These are phyloP conservation scores for Regulus satrapa DNA, from an alignment of 2,113 vertebrate species.

Conservation along the genomic window DNA sequence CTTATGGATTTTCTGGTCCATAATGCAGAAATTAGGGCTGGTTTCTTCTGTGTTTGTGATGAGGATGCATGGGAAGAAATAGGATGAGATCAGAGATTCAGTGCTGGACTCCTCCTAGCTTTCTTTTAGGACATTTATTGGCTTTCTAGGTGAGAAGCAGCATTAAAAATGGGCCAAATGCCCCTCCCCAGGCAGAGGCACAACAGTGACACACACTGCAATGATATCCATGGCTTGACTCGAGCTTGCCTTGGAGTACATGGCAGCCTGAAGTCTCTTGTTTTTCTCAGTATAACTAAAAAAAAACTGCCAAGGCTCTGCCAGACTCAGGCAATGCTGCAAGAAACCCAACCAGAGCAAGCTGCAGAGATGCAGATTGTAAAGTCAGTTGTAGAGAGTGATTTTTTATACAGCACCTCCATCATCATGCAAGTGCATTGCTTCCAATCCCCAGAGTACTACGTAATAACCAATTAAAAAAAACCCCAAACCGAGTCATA, in stretches of 20 bases:
- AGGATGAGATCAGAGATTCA: not conserved
- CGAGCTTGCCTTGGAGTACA: not conserved
- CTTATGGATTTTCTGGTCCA: not conserved
- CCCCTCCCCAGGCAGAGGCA: not conserved
- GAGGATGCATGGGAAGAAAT: accelerated
- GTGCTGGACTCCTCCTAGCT: not conserved
- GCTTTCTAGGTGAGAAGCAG: not conserved
- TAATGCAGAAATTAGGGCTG: not conserved
- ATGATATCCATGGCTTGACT: not conserved
- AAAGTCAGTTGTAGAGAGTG: not conserved
- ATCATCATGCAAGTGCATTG: not conserved
- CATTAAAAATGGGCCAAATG: not conserved
- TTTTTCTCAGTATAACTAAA: not conserved
- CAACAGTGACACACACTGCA: not conserved
- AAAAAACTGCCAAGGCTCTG: not conserved
- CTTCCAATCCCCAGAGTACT: not conserved
- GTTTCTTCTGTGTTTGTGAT: not conserved
- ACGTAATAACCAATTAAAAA: not conserved
- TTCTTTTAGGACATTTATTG: not conserved
- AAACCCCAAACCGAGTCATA: not conserved
- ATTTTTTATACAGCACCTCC: not conserved
- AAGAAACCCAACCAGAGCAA: not conserved
- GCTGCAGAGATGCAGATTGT: not conserved
- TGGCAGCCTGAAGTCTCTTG: not conserved
- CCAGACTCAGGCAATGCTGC: not conserved